Base-by-base conservation (phyloP, 1,140 invertebrate species). In the Anadara kagoshimensis region DNA sequence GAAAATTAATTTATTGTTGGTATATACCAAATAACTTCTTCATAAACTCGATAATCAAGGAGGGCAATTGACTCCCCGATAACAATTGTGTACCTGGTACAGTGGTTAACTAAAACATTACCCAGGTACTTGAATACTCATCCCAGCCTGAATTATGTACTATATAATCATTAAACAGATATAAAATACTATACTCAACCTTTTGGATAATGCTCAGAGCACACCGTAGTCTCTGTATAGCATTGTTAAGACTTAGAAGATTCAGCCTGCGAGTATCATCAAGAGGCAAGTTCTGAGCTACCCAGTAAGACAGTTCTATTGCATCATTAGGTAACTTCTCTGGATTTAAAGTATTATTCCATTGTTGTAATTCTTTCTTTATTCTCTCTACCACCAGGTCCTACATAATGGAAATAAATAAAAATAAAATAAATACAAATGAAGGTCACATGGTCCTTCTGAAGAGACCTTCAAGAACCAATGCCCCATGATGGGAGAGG, bases 271-370 rank as follows among this genome's bases (percentile, higher is more conserved):
- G 91, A 53, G 88, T 87, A 77, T 93, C 91, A 78, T 92, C 90
- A 61, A 95, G 86, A 41, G 93, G 91, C 36, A 96, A 86, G 89
- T 94, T 94, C 74, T 93, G 92, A 53, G 93, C 93, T 54, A 94
- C 92, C 94, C 94, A 95, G 88, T 93, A 95, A 18, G 94, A 95
- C 78, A 95, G 90, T 73, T 94, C 92, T 64, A 91, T 87, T 11
- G 93, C 91, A 87, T 94, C 92, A 71, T 88, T 85, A 4, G 94
- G 93, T 83, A 94, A 86, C 24, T 86, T 77, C 43, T 85, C 78
- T 26, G 77, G 64, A 51, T 78, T 70, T 16, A 89, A 69, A 16
- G 79, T 80, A 20, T 83, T 80, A 74, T 89, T 89, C 90, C 90
- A 90, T 54, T 83, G 85, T 47, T 81, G 67, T 24, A 90, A 78